These are phyloP conservation scores for Galeopterus variegatus DNA, from an alignment of 2,113 vertebrate species.

Conservation along the genomic window DNA sequence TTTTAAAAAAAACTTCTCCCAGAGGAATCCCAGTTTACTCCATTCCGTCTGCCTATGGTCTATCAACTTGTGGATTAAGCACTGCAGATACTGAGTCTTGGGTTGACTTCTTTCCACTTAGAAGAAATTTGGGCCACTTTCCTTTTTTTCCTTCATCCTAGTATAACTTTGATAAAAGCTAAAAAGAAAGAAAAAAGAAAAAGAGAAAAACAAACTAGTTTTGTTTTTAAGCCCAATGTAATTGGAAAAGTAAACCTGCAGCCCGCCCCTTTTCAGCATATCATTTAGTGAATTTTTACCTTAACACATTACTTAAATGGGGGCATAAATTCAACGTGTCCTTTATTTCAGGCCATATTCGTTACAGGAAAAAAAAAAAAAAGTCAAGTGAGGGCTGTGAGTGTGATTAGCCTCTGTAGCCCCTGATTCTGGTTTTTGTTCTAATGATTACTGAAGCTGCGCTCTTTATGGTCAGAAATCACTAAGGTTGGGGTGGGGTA, in stretches of 20 bases:
- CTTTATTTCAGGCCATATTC: slow-evolving; percentile 24
- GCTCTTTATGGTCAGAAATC: not conserved
- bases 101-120: slow-evolving; percentile 11
- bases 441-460: not conserved
- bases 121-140: not conserved
- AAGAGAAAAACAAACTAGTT: not conserved
- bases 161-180: slow-evolving; percentile 23
- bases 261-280: not conserved
- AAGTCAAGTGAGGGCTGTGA: not conserved
- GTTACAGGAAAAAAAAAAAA: not conserved
- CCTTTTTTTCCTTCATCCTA: not conserved
- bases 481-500: not conserved
- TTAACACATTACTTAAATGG: not conserved
- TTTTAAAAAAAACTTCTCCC: not conserved
- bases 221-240: not conserved
- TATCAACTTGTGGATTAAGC: not conserved
- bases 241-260: slow-evolving; percentile 18
- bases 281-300: slow-evolving; percentile 35
- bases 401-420: not conserved
- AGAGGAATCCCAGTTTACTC: not conserved
- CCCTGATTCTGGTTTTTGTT: not conserved
- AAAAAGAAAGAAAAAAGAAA: not conserved
- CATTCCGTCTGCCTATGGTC: not conserved
- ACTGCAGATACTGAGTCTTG: not conserved
- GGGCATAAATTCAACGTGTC: not conserved